Base-by-base conservation (phyloP, 2,888 invertebrate genomes). In the Agrochola lychnidis region DNA sequence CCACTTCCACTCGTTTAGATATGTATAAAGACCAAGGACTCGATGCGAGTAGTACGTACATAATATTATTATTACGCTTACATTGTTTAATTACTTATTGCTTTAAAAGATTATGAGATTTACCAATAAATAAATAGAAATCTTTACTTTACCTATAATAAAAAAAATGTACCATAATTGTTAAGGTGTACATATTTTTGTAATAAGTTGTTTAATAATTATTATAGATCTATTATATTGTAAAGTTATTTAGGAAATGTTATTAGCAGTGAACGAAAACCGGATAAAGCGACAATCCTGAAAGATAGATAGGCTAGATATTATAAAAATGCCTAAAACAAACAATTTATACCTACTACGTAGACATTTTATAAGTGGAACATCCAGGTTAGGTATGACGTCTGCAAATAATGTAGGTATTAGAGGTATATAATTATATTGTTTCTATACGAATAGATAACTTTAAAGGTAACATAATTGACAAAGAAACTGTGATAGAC, bases 401-500 rank as follows among this genome's bases (percentile, higher is more conserved):
- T 79, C 75, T 87, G 70, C 73, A 82, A 79, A 79, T 78, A 87
- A 81, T 78, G 64, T 88, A 89, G 70, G 67, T 78, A 81, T 66
- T 75, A 68, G 63, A n/a, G n/a, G 22, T 22, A 53, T 76, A 81
- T 79, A 76, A 83, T 77, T 76, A 73, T 87, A 78, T 78, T 73
- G 67, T 82, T 87, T 79, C 78, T 85, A 85, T 83, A 81, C 71
- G 62, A 85, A 78, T 86, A 84, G 76, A 64, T 87, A 81, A 87
- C 56, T 81, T 79, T 81, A 82, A 83, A 81, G 71, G 73, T 83
- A 79, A 79, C 79, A 77, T 79, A 82, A 88, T 88, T 85, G 85
- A 89, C 87, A 89, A 92, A 89, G 87, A 87, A 90, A 89, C 92
- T 93, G 92, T 92, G 92, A 92, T 92, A 92, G 90, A 90, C 83